Evolutionary conservation across 2,113 vertebrate species (phyloP).

Genomic region (Pelecanoides urinatrix): DNA sequence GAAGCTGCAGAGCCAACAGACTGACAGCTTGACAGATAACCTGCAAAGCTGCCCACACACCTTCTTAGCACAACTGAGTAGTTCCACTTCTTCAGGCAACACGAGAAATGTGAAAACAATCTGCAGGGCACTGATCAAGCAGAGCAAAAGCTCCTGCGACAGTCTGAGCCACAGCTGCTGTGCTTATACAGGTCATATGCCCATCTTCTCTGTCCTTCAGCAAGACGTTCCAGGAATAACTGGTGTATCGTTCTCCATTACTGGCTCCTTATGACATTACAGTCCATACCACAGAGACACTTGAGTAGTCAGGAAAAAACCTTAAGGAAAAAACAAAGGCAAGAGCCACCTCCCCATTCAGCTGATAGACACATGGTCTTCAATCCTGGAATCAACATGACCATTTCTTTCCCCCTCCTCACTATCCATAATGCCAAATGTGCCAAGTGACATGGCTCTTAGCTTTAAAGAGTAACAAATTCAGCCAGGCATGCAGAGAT

Average conservation of each 20-base stretch:
- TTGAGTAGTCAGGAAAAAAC: not conserved
- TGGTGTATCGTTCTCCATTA: accelerated
- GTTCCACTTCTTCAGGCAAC: not conserved
- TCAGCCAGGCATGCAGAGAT: accelerated
- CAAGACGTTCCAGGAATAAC: not conserved
- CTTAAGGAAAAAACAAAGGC: not conserved
- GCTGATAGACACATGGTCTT: accelerated
- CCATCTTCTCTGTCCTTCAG: not conserved
- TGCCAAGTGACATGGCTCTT: accelerated
- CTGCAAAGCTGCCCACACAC: not conserved
- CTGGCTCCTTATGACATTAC: not conserved
- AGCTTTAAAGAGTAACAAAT: not conserved
- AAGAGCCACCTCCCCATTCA: too few relatives aligned
- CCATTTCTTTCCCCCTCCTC: not conserved
- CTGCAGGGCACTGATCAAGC: not conserved
- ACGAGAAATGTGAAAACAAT: accelerated
- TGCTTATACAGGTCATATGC: not conserved
- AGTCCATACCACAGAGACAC: not conserved
- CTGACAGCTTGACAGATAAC: not conserved
- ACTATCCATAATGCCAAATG: accelerated
- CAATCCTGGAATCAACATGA: accelerated
- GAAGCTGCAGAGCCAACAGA: not conserved
- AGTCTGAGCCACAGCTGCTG: not conserved
- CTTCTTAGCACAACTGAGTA: accelerated
- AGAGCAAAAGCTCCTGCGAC: not conserved